Evolutionary conservation across 2,888 invertebrate species (phyloP), one percentile per base, ranked within the genome.

Genomic region (Drosophila nr. fundita): DNA sequence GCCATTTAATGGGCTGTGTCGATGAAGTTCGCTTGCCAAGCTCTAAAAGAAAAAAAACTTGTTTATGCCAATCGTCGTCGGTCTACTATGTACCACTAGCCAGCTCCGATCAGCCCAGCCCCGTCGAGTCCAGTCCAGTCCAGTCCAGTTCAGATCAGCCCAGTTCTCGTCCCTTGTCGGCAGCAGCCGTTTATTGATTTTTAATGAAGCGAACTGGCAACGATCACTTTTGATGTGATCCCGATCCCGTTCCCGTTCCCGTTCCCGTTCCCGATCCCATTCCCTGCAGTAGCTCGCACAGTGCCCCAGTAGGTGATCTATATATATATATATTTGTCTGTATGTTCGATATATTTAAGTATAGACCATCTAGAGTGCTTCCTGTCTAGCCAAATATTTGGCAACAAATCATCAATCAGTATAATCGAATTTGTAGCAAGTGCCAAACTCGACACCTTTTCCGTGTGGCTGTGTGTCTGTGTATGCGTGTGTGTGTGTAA

Each of bases 141-240:
- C 40, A 40, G 18, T 8, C 36, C n/a, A 13, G 45, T 24, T 24
- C 24, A 45, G 45, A 24, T 24, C 45, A 24, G 45, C 45, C 8
- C 45, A 45, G 45, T 45, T 38, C 38, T 57, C 57, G 40, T 11
- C 52, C 40, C 50, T 55, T 38, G 45, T 45, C 13, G 27, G 62
- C 68, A 80, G 80, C 87, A 67, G 70, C 76, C 81, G 84, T 90
- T 91, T 91, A 91, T 91, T 91, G 91, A 91, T 91, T 91, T 90
- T 91, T 91, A 91, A 91, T 91, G 91, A 91, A 91, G 77, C 89
- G 75, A 78, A 77, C 78, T n/a, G 78, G 76, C 81, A 87, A 74
- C 61, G 64, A 69, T 64, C 73, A 80, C 78, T 88, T 89, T 81
- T 72, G 67, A 76, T 76, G 75, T 67, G 66, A 68, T 73, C 73